Conservation (phyloP, 2,113 vertebrate species). For the Scophthalmus maximus region DNA sequence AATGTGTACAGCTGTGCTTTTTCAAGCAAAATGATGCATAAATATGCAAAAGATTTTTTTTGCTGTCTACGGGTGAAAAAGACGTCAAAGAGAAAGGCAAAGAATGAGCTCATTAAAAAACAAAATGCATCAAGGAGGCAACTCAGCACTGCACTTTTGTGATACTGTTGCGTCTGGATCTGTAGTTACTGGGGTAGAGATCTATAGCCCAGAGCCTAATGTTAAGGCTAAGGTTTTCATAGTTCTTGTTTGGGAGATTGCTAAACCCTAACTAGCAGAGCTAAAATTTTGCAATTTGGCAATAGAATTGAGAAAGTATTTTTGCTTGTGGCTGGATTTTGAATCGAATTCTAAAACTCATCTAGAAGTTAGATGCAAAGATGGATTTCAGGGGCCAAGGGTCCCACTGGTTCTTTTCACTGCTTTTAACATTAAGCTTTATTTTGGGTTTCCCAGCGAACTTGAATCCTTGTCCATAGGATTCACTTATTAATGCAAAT, state of each 20-base stretch:
- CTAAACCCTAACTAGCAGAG: conserved; percentile 1
- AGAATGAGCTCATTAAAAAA: neutral
- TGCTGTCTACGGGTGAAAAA: neutral
- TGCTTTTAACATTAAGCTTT: too few relatives aligned
- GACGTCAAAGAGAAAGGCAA: neutral
- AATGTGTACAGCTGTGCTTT: neutral
- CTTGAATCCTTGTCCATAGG: too few relatives aligned
- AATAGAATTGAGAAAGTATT: neutral
- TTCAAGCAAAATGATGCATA: neutral
- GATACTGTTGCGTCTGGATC: neutral
- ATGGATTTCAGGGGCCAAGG: neutral
- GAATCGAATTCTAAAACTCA: neutral
- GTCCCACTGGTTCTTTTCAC: neutral
- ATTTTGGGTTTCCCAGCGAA: too few relatives aligned
- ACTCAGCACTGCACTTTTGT: neutral
- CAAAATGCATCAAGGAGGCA: neutral
- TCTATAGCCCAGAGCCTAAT: neutral
- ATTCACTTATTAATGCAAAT: neutral
- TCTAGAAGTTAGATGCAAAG: neutral
- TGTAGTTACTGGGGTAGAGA: neutral
- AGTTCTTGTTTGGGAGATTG: neutral
- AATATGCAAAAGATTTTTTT: neutral
- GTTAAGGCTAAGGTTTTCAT: neutral
- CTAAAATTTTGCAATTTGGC: neutral
- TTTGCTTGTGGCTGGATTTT: neutral